A percentile compares a stretch with the other conserved stretches of the same genome.
These are phyloP conservation scores for Macrotus californicus DNA, from an alignment of 2,113 vertebrate genomes.

Conservation along the genomic window DNA sequence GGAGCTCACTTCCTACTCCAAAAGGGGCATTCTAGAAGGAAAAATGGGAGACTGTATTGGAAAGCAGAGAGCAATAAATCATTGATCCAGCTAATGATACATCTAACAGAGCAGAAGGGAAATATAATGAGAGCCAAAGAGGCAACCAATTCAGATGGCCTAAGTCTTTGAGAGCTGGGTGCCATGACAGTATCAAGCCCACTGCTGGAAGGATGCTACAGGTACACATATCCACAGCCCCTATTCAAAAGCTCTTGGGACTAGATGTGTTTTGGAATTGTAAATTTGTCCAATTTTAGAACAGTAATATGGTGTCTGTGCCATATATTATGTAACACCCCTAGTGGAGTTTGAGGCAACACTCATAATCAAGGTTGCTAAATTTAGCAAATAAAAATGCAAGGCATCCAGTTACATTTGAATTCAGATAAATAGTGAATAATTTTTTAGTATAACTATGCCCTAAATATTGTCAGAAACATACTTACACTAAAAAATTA, in stretches of 20 bases:
- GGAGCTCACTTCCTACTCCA: not conserved
- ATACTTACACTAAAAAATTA: not conserved
- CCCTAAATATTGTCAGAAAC: not conserved
- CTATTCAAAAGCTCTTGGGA: not conserved
- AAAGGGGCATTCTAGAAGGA: not conserved
- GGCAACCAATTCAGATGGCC: not conserved
- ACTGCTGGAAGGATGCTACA: not conserved
- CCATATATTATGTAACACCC: not conserved
- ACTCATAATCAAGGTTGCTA: not conserved
- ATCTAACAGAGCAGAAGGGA: not conserved
- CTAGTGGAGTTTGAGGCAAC: not conserved
- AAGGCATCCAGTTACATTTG: not conserved
- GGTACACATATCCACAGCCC: not conserved
- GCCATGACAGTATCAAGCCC: not conserved
- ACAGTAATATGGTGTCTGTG: not conserved
- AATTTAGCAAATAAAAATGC: constrained; percentile 28
- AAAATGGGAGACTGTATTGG: not conserved
- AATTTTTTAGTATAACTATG: not conserved
- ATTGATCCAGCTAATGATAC: not conserved
- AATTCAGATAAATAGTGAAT: not conserved
- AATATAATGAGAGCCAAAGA: not conserved
- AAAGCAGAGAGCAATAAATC: not conserved
- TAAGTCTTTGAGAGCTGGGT: not conserved
- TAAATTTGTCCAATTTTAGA: not conserved
- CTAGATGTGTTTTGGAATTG: constrained; percentile 7